phyloP scores from a whole-genome alignment of 2,888 invertebrate species.

The Drosophila rubida region DNA sequence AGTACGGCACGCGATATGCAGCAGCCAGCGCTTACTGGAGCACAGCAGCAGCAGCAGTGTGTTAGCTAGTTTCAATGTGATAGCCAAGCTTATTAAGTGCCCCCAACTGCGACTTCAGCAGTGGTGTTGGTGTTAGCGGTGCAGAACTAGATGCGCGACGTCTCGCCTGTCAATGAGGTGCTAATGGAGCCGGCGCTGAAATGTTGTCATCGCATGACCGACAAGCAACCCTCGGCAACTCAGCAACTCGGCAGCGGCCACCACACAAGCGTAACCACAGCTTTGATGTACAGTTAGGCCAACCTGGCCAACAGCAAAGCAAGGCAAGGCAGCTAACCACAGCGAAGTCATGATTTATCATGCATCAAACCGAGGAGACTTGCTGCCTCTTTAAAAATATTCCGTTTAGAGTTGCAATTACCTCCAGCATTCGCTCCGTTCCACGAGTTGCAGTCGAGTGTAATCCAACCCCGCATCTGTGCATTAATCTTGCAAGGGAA shows the following conservation, averaged over 20 bases:
- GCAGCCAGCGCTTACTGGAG: slow-evolving; percentile 57
- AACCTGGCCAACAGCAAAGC: slow-evolving; percentile 17
- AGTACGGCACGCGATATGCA: slow-evolving; percentile 69
- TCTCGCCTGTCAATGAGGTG: slow-evolving; percentile 74
- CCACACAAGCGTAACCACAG: slow-evolving; percentile 32
- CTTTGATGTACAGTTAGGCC: slow-evolving; percentile 60
- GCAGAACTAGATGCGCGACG: slow-evolving; percentile 69
- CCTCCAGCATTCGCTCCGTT: slow-evolving; percentile 22
- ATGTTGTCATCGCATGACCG: slow-evolving; percentile 50
- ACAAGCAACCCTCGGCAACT: slow-evolving; percentile 18
- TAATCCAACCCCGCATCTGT: slow-evolving; percentile 50
- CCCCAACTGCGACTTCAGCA: slow-evolving; percentile 6
- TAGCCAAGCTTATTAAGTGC: slow-evolving; percentile 13
- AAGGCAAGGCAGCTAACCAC: slow-evolving; percentile 36
- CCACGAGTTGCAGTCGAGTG: slow-evolving; percentile 30
- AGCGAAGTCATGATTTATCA: slow-evolving; percentile 48
- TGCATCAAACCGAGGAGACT: slow-evolving; percentile 40
- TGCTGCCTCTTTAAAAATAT: slow-evolving; percentile 36
- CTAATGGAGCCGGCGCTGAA: slow-evolving; percentile 68
- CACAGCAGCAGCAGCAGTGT: slow-evolving; percentile 58
- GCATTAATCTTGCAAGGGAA: slow-evolving; percentile 25
- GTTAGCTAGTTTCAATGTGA: slow-evolving; percentile 40
- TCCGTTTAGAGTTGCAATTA: slow-evolving; percentile 48
- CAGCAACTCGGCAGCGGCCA: slow-evolving; percentile 1
- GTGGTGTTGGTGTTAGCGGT: slow-evolving; percentile 9